These are phyloP conservation scores for Pontoporia blainvillei DNA, from an alignment of 2,113 vertebrate species.

Conservation along the genomic window DNA sequence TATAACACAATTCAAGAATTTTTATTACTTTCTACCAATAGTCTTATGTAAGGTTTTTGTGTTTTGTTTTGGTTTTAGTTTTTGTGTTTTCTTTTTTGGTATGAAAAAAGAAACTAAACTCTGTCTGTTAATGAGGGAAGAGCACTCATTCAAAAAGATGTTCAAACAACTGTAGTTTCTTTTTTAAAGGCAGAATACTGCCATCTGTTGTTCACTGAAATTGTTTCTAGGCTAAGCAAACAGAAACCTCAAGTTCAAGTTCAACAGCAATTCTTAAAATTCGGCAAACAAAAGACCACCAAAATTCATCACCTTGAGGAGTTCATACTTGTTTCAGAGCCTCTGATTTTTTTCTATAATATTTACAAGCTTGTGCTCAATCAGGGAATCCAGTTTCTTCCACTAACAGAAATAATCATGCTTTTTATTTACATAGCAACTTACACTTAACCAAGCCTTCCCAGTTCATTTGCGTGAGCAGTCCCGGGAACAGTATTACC, in stretches of 20 bases:
- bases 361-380: not conserved
- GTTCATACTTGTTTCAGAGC: not conserved
- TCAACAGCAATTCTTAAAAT: not conserved
- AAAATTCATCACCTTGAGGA: not conserved
- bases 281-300: not conserved
- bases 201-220: slow-evolving; percentile 74
- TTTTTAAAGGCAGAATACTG: slow-evolving; percentile 73
- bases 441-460: not conserved
- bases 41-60: not conserved
- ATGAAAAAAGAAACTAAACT: not conserved
- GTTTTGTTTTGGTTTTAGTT: not conserved
- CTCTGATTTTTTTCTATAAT: not conserved
- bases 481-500: fast-evolving
- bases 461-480: not conserved
- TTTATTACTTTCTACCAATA: not conserved
- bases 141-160: not conserved
- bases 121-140: not conserved
- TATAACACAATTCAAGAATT: not conserved
- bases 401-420: not conserved
- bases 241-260: not conserved
- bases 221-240: not conserved
- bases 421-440: not conserved
- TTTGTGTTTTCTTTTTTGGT: not conserved
- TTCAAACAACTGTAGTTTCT: not conserved
- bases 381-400: not conserved